A percentile compares a stretch with the other conserved stretches of the same genome.
These are phyloP conservation scores for Psilanteris sp. DNA, from an alignment of 1,140 invertebrate species.

Conservation along the genomic window DNA sequence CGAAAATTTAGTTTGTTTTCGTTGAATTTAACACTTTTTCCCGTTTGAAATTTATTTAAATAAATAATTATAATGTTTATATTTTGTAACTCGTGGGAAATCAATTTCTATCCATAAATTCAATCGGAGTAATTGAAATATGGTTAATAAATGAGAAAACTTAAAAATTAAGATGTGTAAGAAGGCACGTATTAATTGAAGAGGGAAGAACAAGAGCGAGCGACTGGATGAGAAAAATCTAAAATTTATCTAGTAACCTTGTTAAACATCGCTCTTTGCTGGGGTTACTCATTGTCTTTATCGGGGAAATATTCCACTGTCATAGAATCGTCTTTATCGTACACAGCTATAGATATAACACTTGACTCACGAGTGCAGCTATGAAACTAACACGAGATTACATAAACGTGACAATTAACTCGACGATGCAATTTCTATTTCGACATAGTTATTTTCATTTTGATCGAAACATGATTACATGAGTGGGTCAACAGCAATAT, in stretches of 20 bases:
- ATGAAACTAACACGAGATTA: slow-evolving; percentile 58
- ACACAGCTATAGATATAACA: slow-evolving; percentile 52
- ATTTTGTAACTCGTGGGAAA: too few relatives aligned
- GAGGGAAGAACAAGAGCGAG: background rate
- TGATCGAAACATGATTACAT: too few relatives aligned
- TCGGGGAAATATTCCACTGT: slow-evolving; percentile 69
- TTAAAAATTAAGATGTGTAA: background rate
- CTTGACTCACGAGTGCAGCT: slow-evolving; percentile 46
- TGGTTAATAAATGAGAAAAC: too few relatives aligned
- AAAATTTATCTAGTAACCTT: slow-evolving; percentile 63
- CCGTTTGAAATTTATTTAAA: too few relatives aligned
- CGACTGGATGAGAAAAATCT: background rate
- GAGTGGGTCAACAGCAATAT: too few relatives aligned
- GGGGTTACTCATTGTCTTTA: slow-evolving; percentile 62
- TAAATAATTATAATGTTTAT: too few relatives aligned
- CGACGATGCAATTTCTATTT: slow-evolving; percentile 12
- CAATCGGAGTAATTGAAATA: too few relatives aligned
- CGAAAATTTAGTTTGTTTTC: too few relatives aligned
- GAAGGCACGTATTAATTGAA: background rate
- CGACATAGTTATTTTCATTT: slow-evolving; percentile 38
- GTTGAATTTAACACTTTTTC: too few relatives aligned
- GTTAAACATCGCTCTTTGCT: slow-evolving; percentile 58
- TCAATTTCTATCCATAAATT: too few relatives aligned
- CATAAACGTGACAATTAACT: slow-evolving; percentile 61
- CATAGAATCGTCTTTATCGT: slow-evolving; percentile 63